Base-by-base conservation (phyloP, 1,140 invertebrate species). In the Venustaconcha ellipsiformis region DNA sequence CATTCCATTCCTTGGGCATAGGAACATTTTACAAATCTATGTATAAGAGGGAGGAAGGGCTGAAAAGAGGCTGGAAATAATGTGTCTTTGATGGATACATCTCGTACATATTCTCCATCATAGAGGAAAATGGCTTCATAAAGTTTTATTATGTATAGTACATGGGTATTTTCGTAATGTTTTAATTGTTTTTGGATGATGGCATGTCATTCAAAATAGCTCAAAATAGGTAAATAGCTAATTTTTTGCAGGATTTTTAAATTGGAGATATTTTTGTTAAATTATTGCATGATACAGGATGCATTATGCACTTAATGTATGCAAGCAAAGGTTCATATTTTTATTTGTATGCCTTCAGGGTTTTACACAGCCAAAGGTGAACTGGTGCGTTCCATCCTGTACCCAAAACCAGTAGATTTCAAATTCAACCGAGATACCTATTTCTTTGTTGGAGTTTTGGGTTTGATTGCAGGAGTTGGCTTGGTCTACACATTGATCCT, bases 361-460 rank as follows among this genome's bases (percentile, higher is more conserved):
- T 98, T 96, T 87, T 93, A 93, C 66, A 98, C 97, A 4, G 93
- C 95, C 12, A 98, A 98, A 90, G 97, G 97, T 70, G 93, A 94
- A 78, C 90, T 98, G 8, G 95, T 98, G 2, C 94, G 96, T 78
- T 96, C 96, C 62, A 97, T 98, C 78, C 92, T 98, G 90, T 98
- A 95, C 88, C 96, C 96, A 2, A 96, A 96, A 75, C 95, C 95
- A 2, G 94, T 97, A 1, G 95, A 96, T 82, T 96, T 97, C 88
- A 94, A 96, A 85, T 98, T 98, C 88, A 95, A 97, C 82, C 94
- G 94, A 83, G 96, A 98, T 87, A 94, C 95, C 1, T 95, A 96
- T 83, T 96, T 95, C 84, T 98, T 97, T 89, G 94, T 99, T 75
- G 93, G 93, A 26, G 94, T 96, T 78, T 89, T 99, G 26, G 93